Evolutionary conservation across 2,888 invertebrate species (phyloP), one percentile per base, ranked within the genome.

Genomic region (Crioceris asparagi): DNA sequence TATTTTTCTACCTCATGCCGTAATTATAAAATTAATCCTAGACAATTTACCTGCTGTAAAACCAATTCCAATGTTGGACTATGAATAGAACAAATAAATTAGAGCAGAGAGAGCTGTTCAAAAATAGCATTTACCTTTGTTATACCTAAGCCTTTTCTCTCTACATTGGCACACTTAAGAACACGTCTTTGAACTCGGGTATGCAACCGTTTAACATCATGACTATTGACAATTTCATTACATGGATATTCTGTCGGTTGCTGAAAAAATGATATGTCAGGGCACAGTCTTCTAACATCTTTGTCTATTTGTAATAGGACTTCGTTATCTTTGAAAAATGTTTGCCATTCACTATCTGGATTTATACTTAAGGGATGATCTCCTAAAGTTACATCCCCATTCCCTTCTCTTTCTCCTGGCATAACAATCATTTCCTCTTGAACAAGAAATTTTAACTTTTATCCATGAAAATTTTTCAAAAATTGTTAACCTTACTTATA

Each of bases 181-280:
- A 84, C 79, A 1, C 83, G 80, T 48, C 86, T 82, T 50, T 90
- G 86, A 2, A 97, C 93, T 45, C 96, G 71, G 47, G 82, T 83
- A 54, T 93, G 87, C 25, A 96, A 70, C 41, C 92, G 74, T 55
- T 90, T 87, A 18, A 81, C 76, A 2, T 83, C 84, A 53, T 77
- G 78, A 51, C 83, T 33, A 60, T 83, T 78, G 1, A 87, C 85
- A 35, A 81, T 74, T 67, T 81, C 78, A 36, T 72, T 66, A 59
- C 90, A 88, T 1, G 97, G 96, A 64, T 78, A 92, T 45, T 88
- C 86, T 1, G 94, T 94, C 10, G 92, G 83, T 59, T 78, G 82
- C 67, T 97, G 97, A 65, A 98, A 98, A 68, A 98, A 98, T 36
- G 92, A 93, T 60, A 91, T 90, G 62, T 96, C 96, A 8, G 96